These are phyloP conservation scores for Desoria tigrina DNA, from an alignment of 2,888 invertebrate species.

Conservation along the genomic window DNA sequence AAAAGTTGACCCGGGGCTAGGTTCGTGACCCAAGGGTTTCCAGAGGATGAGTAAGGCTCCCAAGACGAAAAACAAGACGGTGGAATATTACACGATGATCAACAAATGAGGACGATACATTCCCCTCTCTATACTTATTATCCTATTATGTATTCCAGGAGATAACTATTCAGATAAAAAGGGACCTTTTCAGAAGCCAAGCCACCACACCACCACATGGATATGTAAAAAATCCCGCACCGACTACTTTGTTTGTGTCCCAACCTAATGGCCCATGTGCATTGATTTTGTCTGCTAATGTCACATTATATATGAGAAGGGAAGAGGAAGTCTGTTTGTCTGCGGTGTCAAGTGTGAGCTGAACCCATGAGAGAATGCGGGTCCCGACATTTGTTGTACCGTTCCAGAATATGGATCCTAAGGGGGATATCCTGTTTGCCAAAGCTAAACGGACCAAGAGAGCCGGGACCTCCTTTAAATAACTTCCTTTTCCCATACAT, in stretches of 20 bases:
- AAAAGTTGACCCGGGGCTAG: conserved; percentile 3
- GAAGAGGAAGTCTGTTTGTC: conserved; percentile 4
- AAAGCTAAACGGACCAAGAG: conserved; percentile 5
- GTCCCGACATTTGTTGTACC: not conserved
- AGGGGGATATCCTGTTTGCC: conserved; percentile 7
- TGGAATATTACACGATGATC: too few species aligned
- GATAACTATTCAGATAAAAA: too few species aligned
- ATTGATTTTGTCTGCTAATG: conserved; percentile 11
- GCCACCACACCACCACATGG: too few species aligned
- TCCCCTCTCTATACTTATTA: too few species aligned
- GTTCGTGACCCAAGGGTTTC: conserved; percentile 12
- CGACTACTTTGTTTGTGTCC: not conserved
- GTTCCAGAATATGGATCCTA: too few species aligned
- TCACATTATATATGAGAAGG: conserved; percentile 8
- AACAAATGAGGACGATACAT: too few species aligned
- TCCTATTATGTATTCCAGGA: too few species aligned
- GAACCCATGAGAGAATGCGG: not conserved
- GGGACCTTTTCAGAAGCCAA: too few species aligned
- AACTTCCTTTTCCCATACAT: conserved; percentile 9
- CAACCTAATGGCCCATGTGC: not conserved
- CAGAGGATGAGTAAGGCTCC: conserved; percentile 7
- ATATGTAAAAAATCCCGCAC: too few species aligned
- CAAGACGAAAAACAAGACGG: not conserved
- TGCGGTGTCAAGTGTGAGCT: conserved; percentile 2
- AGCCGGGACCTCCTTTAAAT: conserved; percentile 1